Evolutionary conservation across 2,888 invertebrate species (phyloP).

Genomic region (Shargacucullia verbasci): DNA sequence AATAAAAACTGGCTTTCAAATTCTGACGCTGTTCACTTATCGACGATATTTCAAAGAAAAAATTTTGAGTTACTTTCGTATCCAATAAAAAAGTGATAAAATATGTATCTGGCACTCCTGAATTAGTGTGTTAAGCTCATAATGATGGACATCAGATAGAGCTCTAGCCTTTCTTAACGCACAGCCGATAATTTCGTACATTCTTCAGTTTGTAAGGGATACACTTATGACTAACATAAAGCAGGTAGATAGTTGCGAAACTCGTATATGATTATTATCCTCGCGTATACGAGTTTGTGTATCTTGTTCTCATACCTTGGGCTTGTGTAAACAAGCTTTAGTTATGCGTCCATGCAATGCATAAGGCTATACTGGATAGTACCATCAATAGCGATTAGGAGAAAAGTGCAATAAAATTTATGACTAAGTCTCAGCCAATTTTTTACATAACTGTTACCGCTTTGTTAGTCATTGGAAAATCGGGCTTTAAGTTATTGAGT

Average conservation of each 20-base stretch:
- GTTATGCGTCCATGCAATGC: slow-evolving; percentile 46
- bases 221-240: slow-evolving; percentile 46
- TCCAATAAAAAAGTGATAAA: background rate
- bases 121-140: slow-evolving; percentile 43
- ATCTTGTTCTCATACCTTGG: slow-evolving; percentile 47
- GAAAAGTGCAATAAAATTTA: too few relatives aligned
- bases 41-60: slow-evolving; percentile 19
- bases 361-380: slow-evolving; percentile 18
- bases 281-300: slow-evolving; percentile 43
- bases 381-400: too few relatives aligned
- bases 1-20: background rate
- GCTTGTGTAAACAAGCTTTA: slow-evolving; percentile 56
- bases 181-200: slow-evolving; percentile 40
- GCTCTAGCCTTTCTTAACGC: slow-evolving; percentile 37
- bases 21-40: background rate
- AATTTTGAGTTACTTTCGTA: slow-evolving; percentile 6
- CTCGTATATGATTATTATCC: slow-evolving; percentile 57
- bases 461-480: too few relatives aligned
- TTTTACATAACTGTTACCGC: too few relatives aligned
- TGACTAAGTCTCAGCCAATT: too few relatives aligned
- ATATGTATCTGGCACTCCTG: slow-evolving; percentile 18
- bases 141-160: slow-evolving; percentile 39
- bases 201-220: slow-evolving; percentile 41
- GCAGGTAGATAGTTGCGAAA: slow-evolving; percentile 51
- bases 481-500: too few relatives aligned